Conservation (phyloP, 2,888 invertebrate genomes). For the Drosophila leonis region DNA sequence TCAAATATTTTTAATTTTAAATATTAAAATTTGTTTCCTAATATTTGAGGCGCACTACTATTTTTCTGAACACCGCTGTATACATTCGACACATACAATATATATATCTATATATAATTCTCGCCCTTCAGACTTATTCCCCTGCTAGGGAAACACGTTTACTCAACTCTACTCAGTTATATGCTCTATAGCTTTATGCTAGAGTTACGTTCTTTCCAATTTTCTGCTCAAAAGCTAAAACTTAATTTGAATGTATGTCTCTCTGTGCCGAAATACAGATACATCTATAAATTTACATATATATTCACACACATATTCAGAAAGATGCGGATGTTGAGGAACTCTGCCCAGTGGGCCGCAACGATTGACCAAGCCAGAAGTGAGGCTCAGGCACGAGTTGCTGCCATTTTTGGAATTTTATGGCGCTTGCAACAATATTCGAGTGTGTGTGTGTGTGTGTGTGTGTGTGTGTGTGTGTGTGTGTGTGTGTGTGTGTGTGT, state of each 20-base stretch:
- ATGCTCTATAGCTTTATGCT: not conserved
- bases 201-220: too few relatives aligned
- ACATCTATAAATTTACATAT: not conserved
- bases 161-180: not conserved
- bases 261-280: slow-evolving; percentile 15
- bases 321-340: slow-evolving; percentile 1
- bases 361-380: slow-evolving; percentile 44
- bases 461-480: slow-evolving; percentile 5
- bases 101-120: too few relatives aligned
- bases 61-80: too few relatives aligned
- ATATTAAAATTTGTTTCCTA: too few relatives aligned
- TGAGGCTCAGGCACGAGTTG: slow-evolving; percentile 33
- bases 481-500: slow-evolving; percentile 15
- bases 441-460: slow-evolving; percentile 14
- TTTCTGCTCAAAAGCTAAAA: not conserved
- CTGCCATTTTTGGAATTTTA: slow-evolving; percentile 51
- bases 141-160: too few relatives aligned
- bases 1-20: too few relatives aligned
- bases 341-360: slow-evolving; percentile 19
- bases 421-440: slow-evolving; percentile 45
- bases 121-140: too few relatives aligned
- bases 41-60: too few relatives aligned
- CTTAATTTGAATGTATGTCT: slow-evolving; percentile 11
- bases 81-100: too few relatives aligned
- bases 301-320: not conserved